Evolutionary conservation across 2,888 invertebrate genomes (phyloP), one percentile per base, ranked within the genome.

Genomic region (Trypoxylon attenuatum): DNA sequence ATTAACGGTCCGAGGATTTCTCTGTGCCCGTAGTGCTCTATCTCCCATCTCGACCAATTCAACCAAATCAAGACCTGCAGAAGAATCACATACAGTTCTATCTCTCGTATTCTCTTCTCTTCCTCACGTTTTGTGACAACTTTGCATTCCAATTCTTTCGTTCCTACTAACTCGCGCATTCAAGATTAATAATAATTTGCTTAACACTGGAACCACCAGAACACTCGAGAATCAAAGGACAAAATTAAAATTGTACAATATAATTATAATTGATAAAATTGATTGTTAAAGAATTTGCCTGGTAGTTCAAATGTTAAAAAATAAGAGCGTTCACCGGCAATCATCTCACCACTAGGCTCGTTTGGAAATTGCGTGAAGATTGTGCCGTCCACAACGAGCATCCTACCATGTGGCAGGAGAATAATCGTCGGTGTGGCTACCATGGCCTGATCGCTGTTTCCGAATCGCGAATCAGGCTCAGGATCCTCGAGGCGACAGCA

Each of bases 381-480:
- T n/a, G 87, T 87, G 38, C 89, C 87, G 73, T 90, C 90, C 15
- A 90, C 89, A 22, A 90, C 89, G 42, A 90, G 84, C 89, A 90
- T 90, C 67, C 90, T 83, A 2, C 90, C 90, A 73, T 89, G 89
- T 0, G 90, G 90, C 18, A 90, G 82, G 4, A 90, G 87, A 64
- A 90, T 90, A 78, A 90, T 89, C 62, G 90, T 90, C 38, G 90
- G 90, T 27, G 89, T 89, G 33, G 88, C 84, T 29, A 88, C 87
- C 80, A 87, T 86, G 50, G 87, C 82, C 38, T 84, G 85, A 25
- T 85, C 85, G 51, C 78, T 80, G 43, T 73, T 79, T 6, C 79
- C 77, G 27, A 79, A 82, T 5, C 83, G 77, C 5, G 82, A 68
- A 29, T 83, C 82, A 5, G 78, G 78, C 49, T 87, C 87, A 0